Percentiles rank a stretch among this genome's conserved stretches.
These are phyloP conservation scores for Cydia strobilella DNA, from an alignment of 1,140 invertebrate species.

Conservation along the genomic window DNA sequence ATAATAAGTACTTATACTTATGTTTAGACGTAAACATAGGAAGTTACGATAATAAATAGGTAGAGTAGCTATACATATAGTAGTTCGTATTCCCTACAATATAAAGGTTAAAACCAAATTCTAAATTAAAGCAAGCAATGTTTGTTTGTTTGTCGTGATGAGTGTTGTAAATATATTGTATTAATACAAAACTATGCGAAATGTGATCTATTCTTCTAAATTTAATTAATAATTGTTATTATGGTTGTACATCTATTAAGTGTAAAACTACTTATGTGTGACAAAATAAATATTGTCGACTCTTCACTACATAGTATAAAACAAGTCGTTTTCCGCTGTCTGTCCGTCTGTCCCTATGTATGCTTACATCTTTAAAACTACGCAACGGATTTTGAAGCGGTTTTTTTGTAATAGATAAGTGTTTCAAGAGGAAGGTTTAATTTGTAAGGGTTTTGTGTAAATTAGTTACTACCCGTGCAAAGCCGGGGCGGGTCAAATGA, in stretches of 20 bases:
- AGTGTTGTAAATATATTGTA: conserved; percentile 15
- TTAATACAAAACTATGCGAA: conserved; percentile 15
- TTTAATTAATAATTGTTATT: conserved; percentile 2
- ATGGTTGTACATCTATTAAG: not conserved
- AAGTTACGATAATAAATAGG: conserved; percentile 7
- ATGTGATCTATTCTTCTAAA: conserved; percentile 32
- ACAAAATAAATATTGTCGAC: not conserved
- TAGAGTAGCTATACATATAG: conserved; percentile 1
- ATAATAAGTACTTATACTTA: not conserved
- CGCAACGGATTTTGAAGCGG: too few relatives aligned
- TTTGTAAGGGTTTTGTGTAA: too few relatives aligned
- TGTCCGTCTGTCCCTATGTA: too few relatives aligned
- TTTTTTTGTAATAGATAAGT: too few relatives aligned
- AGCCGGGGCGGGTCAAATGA: too few relatives aligned
- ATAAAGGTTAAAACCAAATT: conserved; percentile 50
- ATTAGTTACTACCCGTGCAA: too few relatives aligned
- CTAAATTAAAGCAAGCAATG: conserved; percentile 67
- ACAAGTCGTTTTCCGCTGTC: too few relatives aligned
- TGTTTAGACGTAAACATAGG: conserved; percentile 19
- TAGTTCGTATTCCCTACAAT: conserved; percentile 19
- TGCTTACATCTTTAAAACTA: too few relatives aligned
- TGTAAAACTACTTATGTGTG: not conserved
- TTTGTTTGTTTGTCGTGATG: conserved; percentile 25
- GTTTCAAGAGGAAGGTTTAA: too few relatives aligned
- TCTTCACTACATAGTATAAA: not conserved